Evolutionary conservation across 2,888 invertebrate species (phyloP).

Genomic region (Deroplatys truncata): DNA sequence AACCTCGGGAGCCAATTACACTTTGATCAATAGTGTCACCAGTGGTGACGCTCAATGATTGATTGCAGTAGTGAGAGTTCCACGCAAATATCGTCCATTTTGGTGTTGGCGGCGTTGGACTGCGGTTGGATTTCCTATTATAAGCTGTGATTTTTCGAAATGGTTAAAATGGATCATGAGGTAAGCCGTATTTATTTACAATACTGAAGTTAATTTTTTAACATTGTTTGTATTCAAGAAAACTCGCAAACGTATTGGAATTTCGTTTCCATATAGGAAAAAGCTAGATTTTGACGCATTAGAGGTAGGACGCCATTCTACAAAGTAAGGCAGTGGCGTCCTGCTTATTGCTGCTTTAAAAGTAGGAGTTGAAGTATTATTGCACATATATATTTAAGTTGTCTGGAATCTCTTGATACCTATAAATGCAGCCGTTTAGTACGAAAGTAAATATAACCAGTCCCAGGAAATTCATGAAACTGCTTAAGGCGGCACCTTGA

Average conservation of each 20-base stretch:
- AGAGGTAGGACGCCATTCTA: not conserved
- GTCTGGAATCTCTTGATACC: too few relatives aligned
- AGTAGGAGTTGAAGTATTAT: too few relatives aligned
- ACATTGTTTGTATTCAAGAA: too few relatives aligned
- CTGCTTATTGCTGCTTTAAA: not conserved
- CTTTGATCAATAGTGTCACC: not conserved
- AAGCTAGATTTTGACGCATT: not conserved
- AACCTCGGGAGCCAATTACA: not conserved
- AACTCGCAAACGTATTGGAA: too few relatives aligned
- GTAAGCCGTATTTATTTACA: not conserved
- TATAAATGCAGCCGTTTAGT: too few relatives aligned
- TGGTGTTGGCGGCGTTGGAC: not conserved
- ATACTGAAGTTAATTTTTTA: not conserved
- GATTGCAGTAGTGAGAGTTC: not conserved
- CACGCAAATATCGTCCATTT: conserved; percentile 9
- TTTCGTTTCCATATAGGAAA: not conserved
- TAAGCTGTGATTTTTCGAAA: not conserved
- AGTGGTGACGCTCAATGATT: not conserved
- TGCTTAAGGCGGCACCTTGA: too few relatives aligned
- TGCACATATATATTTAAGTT: too few relatives aligned
- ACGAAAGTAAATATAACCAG: too few relatives aligned
- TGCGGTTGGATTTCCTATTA: not conserved
- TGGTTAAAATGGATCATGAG: conserved; percentile 24
- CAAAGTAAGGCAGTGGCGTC: not conserved
- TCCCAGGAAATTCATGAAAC: too few relatives aligned